Evolutionary conservation across 2,797 vertebrate genomes (phyloP), one percentile per base, ranked within the genome.

Genomic region (Tamandua tetradactyla): DNA sequence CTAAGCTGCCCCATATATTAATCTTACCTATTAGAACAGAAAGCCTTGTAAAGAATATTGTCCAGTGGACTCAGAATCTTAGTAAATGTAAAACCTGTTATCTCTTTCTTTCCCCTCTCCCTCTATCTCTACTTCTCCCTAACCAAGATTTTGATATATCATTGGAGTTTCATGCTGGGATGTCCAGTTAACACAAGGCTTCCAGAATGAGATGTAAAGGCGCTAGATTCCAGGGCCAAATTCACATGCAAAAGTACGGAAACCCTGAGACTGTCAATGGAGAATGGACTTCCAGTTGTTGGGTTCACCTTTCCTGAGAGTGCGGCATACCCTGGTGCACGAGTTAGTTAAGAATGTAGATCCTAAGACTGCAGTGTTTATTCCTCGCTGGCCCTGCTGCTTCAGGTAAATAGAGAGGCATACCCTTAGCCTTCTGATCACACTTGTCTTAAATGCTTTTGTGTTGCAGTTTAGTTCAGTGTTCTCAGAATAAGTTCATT

Each of bases 401-500:
- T 72, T 42, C 0, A 11, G 42, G 37, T 92, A 37, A 35, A 57
- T 23, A 62, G 69, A 37, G 62, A 74, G 20, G 22, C 20, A 22
- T 83, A 66, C 11, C 52, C 44, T n/a, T 3, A 32, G 52, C 57
- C 76, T 40, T 1, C 49, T 84, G 55, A 11, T 42, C 68, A 64
- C 23, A 11, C 13, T n/a, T 1, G 2, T 57, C 47, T 55, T 40
- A 84, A 18, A 40, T 80, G 27, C 71, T 44, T 81, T 52, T 57
- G 18, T n/a, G 22, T 40, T 78, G 15, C 20, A 27, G 72, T 76
- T 88, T 52, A 66, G 30, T 32, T 57, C 55, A 47, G 14, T 44
- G 42, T 91, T 90, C 11, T 61, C 94, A 81, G 55, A 93, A 71
- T 89, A 71, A 69, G 23, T 61, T 88, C 22, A 62, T 76, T 68